Conservation (phyloP, 2,113 vertebrate genomes). For the Ochotona curzoniae region DNA sequence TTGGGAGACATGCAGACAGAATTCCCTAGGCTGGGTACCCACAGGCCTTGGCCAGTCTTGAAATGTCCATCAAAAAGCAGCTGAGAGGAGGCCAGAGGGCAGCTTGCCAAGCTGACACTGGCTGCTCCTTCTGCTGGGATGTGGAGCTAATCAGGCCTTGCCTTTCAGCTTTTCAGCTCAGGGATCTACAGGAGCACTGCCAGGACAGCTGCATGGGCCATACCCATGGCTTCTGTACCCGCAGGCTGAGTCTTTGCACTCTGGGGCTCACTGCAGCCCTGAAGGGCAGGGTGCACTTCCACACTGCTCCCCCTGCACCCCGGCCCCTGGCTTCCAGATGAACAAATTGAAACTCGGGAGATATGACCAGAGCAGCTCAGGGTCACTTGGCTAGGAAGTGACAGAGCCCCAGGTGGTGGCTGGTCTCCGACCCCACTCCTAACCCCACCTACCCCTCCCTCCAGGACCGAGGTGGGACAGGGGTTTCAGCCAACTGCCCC, state of each 20-base stretch:
- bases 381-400: neutral
- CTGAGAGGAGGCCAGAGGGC: neutral
- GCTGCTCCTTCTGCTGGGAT: neutral
- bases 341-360: neutral
- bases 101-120: neutral
- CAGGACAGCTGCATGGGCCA: accelerated
- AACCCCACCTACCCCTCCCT: neutral
- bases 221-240: neutral
- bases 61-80: neutral
- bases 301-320: no score
- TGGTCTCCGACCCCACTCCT: neutral
- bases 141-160: neutral
- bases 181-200: neutral
- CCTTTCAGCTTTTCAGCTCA: neutral
- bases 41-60: neutral
- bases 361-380: neutral
- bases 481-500: neutral
- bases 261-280: neutral
- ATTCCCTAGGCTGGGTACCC: neutral
- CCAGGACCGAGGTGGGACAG: neutral
- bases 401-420: neutral
- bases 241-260: neutral
- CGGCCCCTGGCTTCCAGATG: neutral
- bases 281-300: neutral
- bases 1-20: neutral